Evolutionary conservation across 1,140 invertebrate species (phyloP).

Genomic region (Drosophila dunni): DNA sequence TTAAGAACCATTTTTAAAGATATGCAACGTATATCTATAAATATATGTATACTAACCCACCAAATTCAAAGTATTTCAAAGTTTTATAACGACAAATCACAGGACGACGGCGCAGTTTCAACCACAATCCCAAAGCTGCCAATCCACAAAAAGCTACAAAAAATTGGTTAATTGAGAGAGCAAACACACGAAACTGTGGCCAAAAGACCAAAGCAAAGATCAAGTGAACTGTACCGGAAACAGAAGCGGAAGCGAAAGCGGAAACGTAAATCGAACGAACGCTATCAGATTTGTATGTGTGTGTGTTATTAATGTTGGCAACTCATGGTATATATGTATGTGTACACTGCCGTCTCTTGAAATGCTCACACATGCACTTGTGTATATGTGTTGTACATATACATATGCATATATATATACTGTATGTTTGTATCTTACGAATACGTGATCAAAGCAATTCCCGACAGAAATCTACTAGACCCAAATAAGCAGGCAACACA

Average conservation of each 20-base stretch:
- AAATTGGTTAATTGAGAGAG: constrained; percentile 1
- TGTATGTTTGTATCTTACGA: constrained; percentile 18
- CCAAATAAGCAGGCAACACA: not conserved
- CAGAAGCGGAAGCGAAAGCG: not conserved
- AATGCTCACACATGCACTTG: constrained; percentile 33
- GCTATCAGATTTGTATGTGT: constrained; percentile 35
- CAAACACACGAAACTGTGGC: constrained; percentile 34
- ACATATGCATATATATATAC: constrained; percentile 14
- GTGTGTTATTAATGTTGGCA: constrained; percentile 27
- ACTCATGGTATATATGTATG: constrained; percentile 16
- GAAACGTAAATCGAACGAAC: constrained; percentile 1
- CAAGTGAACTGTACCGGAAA: not conserved
- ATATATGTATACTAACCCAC: constrained; percentile 83
- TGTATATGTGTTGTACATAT: constrained; percentile 32
- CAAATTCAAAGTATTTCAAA: constrained; percentile 83
- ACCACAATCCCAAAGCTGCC: constrained; percentile 17
- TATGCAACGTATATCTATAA: constrained; percentile 81
- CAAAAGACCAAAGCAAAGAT: constrained; percentile 55
- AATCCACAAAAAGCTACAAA: constrained; percentile 5
- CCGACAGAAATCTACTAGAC: constrained; percentile 2
- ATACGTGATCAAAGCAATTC: constrained; percentile 35
- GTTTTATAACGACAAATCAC: constrained; percentile 61
- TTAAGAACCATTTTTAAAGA: constrained; percentile 75
- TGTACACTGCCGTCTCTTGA: constrained; percentile 55
- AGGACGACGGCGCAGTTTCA: constrained; percentile 22